Conservation (phyloP, 2,888 invertebrate species). For the Oscheius onirici region DNA sequence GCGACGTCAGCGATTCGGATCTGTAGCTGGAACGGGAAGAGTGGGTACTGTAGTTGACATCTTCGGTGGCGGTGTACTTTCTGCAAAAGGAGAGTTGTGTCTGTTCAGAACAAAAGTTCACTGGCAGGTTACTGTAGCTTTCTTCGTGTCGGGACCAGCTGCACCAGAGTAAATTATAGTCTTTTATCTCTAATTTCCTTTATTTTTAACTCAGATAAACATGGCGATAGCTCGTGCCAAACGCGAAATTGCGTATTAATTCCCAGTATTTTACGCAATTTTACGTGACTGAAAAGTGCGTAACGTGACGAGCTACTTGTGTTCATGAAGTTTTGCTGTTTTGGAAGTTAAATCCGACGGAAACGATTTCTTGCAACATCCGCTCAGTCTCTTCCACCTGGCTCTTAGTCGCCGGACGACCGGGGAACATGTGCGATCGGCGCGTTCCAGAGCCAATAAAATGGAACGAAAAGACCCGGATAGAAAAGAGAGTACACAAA, state of each 20-base stretch:
- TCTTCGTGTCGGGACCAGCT: no score
- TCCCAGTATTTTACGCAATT: no score
- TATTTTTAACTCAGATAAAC: no score
- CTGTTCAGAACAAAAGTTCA: not conserved
- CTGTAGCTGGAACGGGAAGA: conserved; percentile 64
- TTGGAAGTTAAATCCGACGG: no score
- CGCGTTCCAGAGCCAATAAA: not conserved
- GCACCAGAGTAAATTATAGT: no score
- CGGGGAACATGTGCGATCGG: not conserved
- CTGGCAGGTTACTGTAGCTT: no score
- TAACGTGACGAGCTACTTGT: no score
- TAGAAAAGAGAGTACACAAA: not conserved
- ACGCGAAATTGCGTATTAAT: no score
- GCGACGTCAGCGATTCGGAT: conserved; percentile 62
- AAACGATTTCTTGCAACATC: not conserved
- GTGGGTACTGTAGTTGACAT: conserved; percentile 68
- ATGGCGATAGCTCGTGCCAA: no score
- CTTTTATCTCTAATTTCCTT: no score
- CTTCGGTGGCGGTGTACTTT: conserved; percentile 65
- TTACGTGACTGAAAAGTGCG: no score
- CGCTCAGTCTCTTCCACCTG: not conserved
- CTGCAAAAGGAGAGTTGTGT: conserved; percentile 57
- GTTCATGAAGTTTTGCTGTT: not conserved
- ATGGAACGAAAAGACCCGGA: not conserved
- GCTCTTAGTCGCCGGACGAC: not conserved